Evolutionary conservation across 37 sponge, comb jelly and placozoan genomes (phyloP).

Genomic region (Tethya wilhelma): DNA sequence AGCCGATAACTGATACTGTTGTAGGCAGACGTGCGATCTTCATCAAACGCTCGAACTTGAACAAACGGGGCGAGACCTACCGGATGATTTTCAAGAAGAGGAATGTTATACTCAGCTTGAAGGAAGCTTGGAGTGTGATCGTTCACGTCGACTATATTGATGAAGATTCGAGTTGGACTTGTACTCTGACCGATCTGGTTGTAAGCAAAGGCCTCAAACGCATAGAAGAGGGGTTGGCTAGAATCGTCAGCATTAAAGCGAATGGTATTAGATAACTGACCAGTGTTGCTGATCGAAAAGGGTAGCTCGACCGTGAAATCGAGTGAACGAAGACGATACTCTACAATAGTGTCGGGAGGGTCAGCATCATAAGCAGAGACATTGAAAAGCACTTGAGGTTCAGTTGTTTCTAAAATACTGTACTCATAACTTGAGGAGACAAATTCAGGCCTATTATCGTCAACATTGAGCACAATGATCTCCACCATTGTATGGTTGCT

Average conservation of each 20-base stretch:
- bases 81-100: conserved; percentile 21
- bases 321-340: conserved; percentile 12
- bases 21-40: conserved; percentile 19
- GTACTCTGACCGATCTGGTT: conserved; percentile 45
- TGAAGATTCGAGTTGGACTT: conserved; percentile 25
- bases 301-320: conserved; percentile 1
- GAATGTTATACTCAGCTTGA: conserved; percentile 13
- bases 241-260: conserved; percentile 45
- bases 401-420: conserved; percentile 27
- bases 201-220: conserved; percentile 38
- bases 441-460: conserved; percentile 68
- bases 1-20: conserved; percentile 20
- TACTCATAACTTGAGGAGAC: not conserved
- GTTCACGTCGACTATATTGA: conserved; percentile 56
- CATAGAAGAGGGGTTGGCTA: conserved; percentile 1
- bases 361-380: conserved; percentile 63
- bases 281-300: conserved; percentile 25
- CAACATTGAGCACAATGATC: conserved; percentile 50
- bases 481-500: conserved; percentile 18
- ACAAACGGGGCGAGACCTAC: conserved; percentile 8
- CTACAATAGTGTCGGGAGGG: conserved; percentile 24
- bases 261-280: conserved; percentile 12
- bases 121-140: conserved; percentile 57
- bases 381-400: conserved; percentile 33
- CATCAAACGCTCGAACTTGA: conserved; percentile 31